Evolutionary conservation across 1,140 invertebrate species (phyloP).

Genomic region (Galleria mellonella): DNA sequence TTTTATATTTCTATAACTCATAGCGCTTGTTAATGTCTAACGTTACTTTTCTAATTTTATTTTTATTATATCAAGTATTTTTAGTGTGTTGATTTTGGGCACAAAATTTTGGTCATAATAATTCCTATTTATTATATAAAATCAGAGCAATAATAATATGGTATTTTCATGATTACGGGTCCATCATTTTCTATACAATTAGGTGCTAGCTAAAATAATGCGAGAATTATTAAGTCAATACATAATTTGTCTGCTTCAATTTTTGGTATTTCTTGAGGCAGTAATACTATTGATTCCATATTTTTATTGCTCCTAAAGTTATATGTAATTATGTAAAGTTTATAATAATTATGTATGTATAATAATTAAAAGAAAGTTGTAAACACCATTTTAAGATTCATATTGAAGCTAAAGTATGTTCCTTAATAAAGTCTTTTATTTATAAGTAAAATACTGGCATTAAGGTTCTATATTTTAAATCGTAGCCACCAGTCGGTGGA

Average conservation of each 20-base stretch:
- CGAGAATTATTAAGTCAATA: background rate
- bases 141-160: slow-evolving; percentile 13
- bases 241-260: background rate
- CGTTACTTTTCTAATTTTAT: slow-evolving; percentile 27
- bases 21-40: slow-evolving; percentile 23
- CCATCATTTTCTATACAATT: background rate
- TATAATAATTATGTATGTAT: slow-evolving; percentile 15
- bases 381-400: slow-evolving; percentile 7
- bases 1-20: slow-evolving; percentile 10
- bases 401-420: slow-evolving; percentile 33
- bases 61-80: slow-evolving; percentile 25
- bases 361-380: slow-evolving; percentile 9
- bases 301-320: slow-evolving; percentile 1
- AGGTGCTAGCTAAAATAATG: slow-evolving; percentile 4
- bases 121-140: slow-evolving; percentile 11
- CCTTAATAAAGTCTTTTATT: slow-evolving; percentile 69
- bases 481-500: background rate
- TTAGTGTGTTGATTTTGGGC: slow-evolving; percentile 37
- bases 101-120: slow-evolving; percentile 33
- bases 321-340: slow-evolving; percentile 18
- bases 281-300: background rate
- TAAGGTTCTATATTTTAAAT: slow-evolving; percentile 46
- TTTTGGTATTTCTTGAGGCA: background rate
- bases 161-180: background rate
- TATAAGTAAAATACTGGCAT: slow-evolving; percentile 63